Evolutionary conservation across 2,113 vertebrate species (phyloP), one percentile per base, ranked within the genome.

Genomic region (Heterocephalus glaber): DNA sequence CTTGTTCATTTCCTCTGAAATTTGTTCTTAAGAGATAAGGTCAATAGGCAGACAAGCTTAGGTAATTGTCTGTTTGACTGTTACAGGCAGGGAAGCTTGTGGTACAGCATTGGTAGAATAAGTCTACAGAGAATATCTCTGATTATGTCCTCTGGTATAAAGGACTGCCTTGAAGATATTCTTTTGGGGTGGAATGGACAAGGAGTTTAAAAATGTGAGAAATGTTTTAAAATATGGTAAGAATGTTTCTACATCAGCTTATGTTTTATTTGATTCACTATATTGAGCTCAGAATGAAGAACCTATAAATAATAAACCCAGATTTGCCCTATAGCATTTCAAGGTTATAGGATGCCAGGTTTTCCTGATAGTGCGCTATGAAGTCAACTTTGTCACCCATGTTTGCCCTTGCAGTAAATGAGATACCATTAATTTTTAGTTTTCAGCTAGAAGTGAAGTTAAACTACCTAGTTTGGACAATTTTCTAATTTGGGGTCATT

Each of bases 1-100:
- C 38, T 89, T 80, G 65, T 89, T 92, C 60, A 77, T 97, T 97
- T 97, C 79, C 93, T 96, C 54, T 93, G 83, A 97, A 95, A 90
- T 97, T 94, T 96, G 82, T 94, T 96, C 92, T 95, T 92, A 95
- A 94, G 60, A 93, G 83, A 92, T 89, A 96, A 97, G 86, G 90
- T 94, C 87, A 95, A 58, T 87, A 70, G 30, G 85, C 90, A 94
- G 86, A 95, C 60, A 86, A 96, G 60, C 63, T 96, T 95, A 93
- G 76, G 84, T 95, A 92, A 97, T 90, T 95, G 92, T 97, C 54
- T 84, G 49, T 91, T 91, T 96, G 92, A 91, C 87, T 86, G 79
- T 91, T 87, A 89, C 26, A 85, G 61, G 52, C 63, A 93, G 66
- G 49, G 83, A 70, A 72, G 0, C 33, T 92, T 81, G 85, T 86